Evolutionary conservation across 1,140 invertebrate genomes (phyloP).

Genomic region (Adoxophyes honmai): DNA sequence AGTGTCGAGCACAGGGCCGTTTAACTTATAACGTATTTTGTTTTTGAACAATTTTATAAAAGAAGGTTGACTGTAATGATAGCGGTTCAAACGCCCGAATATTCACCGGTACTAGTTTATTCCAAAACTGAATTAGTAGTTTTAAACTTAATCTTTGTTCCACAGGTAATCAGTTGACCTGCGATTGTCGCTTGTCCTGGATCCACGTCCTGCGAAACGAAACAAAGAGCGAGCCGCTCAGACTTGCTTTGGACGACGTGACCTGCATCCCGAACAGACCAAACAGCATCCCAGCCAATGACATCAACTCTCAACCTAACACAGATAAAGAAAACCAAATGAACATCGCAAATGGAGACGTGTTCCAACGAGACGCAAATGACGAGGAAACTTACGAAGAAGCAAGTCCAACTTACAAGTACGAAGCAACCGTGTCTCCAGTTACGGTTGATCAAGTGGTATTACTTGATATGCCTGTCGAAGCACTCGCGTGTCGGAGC

Average conservation of each 20-base stretch:
- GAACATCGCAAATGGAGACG: conserved; percentile 36
- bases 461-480: conserved; percentile 44
- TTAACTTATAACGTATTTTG: no score
- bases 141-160: conserved; percentile 20
- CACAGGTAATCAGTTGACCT: conserved; percentile 86
- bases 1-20: no score
- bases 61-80: no score
- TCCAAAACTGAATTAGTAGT: no score
- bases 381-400: conserved; percentile 42
- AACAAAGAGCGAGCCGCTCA: conserved; percentile 80
- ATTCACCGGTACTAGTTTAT: no score
- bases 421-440: conserved; percentile 42
- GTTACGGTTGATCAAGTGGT: conserved; percentile 39
- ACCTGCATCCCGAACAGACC: conserved; percentile 39
- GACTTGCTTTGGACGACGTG: conserved; percentile 53
- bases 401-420: conserved; percentile 34
- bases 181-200: conserved; percentile 87
- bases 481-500: conserved; percentile 47
- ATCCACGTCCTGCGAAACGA: conserved; percentile 85
- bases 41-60: no score
- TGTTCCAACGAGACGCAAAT: conserved; percentile 41
- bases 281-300: conserved; percentile 18
- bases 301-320: conserved; percentile 17
- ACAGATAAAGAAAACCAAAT: conserved; percentile 31
- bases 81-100: no score